Conservation (phyloP, 2,797 vertebrate species). For the Valencia hispanica region DNA sequence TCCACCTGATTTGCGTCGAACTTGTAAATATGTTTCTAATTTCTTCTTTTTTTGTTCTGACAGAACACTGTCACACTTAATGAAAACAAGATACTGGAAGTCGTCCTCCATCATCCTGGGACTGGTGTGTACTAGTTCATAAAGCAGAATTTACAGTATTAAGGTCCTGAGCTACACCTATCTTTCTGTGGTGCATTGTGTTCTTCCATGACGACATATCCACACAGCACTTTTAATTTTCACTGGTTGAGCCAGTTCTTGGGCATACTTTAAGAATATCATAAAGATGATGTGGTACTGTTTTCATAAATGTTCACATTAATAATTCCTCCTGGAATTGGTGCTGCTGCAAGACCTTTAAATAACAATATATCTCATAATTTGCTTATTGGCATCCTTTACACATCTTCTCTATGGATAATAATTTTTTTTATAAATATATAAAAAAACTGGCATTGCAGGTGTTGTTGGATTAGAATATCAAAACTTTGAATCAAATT, state of each 20-base stretch:
- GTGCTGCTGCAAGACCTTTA: too few relatives aligned
- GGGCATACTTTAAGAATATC: neutral
- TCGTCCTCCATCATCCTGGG: constrained; percentile 27
- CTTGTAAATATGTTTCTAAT: constrained; percentile 43
- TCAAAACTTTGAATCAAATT: too few relatives aligned
- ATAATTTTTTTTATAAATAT: too few relatives aligned
- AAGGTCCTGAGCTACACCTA: neutral
- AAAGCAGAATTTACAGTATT: neutral
- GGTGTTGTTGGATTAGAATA: too few relatives aligned
- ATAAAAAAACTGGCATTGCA: too few relatives aligned
- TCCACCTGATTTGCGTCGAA: constrained; percentile 50
- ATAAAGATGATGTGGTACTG: neutral
- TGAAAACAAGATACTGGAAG: constrained; percentile 38
- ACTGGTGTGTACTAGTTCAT: neutral
- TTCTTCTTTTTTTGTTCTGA: neutral
- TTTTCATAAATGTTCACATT: neutral
- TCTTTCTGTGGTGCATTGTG: neutral
- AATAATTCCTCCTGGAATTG: too few relatives aligned
- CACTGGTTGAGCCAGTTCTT: neutral
- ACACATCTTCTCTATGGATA: too few relatives aligned
- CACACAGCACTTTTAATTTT: neutral
- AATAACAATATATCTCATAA: too few relatives aligned
- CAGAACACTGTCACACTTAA: constrained; percentile 17
- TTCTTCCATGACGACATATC: neutral
- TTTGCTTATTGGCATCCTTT: too few relatives aligned